A percentile compares a stretch with the other conserved stretches of the same genome.
These are phyloP conservation scores for Okapia johnstoni DNA, from an alignment of 2,113 vertebrate species.

Conservation along the genomic window DNA sequence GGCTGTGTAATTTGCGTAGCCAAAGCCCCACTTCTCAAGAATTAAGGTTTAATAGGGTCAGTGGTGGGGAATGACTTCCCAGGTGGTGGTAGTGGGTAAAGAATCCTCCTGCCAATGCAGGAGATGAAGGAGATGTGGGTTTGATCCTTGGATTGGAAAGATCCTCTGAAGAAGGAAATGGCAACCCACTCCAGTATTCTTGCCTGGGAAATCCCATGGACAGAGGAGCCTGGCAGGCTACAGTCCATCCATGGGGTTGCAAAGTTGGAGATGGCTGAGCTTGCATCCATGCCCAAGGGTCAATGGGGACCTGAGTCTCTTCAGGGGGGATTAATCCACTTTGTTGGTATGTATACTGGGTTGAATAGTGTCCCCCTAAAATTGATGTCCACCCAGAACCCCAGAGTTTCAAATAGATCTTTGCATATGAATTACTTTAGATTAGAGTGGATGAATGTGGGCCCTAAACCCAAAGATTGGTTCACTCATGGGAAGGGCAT, in stretches of 20 bases:
- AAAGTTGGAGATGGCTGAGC: neutral
- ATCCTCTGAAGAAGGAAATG: neutral
- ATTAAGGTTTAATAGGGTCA: neutral
- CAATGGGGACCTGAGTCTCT: neutral
- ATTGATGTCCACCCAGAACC: neutral
- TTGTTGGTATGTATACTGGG: neutral
- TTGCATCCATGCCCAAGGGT: neutral
- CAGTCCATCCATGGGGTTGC: neutral
- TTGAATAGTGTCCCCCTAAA: neutral
- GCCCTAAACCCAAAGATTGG: neutral
- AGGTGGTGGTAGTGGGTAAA: neutral
- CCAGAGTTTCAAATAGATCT: neutral
- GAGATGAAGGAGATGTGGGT: neutral
- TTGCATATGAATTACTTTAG: neutral
- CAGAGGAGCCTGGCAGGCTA: neutral
- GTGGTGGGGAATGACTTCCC: neutral
- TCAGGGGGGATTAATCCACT: neutral
- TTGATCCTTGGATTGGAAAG: neutral
- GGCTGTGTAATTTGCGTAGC: neutral
- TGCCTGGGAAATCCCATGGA: neutral
- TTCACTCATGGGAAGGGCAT: neutral
- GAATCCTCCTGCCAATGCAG: neutral
- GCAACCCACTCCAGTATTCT: neutral
- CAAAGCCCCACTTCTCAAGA: neutral
- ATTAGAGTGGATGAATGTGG: neutral